Evolutionary conservation across 2,113 vertebrate species (phyloP).

Genomic region (Thunnus thynnus): DNA sequence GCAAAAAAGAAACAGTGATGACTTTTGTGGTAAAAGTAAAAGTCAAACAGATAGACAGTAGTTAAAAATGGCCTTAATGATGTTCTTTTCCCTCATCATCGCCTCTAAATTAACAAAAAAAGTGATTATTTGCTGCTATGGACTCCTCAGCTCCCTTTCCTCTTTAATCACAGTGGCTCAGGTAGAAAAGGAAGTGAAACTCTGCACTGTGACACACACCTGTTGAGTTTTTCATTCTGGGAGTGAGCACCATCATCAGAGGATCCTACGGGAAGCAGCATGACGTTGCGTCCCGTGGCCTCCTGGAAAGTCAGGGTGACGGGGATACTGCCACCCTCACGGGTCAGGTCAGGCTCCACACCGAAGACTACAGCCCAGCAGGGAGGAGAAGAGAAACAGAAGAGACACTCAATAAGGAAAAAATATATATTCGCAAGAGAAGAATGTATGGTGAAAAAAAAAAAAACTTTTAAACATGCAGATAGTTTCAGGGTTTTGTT

Average conservation of each 20-base stretch:
- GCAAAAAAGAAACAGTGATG: conserved; percentile 10
- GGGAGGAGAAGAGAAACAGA: neutral
- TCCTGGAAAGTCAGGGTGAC: conserved; percentile 97
- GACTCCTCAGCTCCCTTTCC: no score
- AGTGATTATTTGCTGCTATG: no score
- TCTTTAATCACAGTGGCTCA: neutral
- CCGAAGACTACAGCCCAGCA: conserved; percentile 88
- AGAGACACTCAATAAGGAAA: neutral
- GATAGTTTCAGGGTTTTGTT: no score
- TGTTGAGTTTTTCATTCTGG: conserved; percentile 97
- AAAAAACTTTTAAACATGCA: no score
- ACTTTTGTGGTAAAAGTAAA: no score
- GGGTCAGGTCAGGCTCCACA: conserved; percentile 95
- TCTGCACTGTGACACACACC: conserved; percentile 77
- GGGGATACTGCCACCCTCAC: conserved; percentile 97
- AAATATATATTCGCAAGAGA: no score
- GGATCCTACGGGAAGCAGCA: conserved; percentile 95
- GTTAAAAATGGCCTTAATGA: neutral
- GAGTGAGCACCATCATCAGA: conserved; percentile 97
- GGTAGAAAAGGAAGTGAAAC: neutral
- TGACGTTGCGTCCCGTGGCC: conserved; percentile 95
- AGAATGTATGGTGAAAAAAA: no score
- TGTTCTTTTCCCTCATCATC: neutral
- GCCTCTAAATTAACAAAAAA: neutral
- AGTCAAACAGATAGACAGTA: neutral